Conservation (phyloP, 2,797 vertebrate species). For the Pseudopleuronectes americanus region DNA sequence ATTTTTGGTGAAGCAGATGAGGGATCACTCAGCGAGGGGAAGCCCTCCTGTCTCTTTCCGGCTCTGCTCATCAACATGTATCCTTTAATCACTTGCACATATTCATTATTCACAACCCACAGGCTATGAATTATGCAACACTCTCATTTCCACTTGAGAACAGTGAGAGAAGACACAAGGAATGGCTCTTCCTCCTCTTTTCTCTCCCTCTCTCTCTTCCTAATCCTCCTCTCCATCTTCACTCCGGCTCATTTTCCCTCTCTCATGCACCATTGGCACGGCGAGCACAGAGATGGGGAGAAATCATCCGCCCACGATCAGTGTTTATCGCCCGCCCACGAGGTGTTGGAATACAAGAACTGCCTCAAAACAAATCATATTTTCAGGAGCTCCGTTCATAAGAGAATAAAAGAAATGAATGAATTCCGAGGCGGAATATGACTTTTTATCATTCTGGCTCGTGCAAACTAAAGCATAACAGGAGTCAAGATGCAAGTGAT, state of each 20-base stretch:
- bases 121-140: slow-evolving; percentile 80
- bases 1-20: slow-evolving; percentile 46
- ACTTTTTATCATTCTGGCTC: background rate
- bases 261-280: slow-evolving; percentile 14
- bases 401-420: background rate
- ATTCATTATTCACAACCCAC: slow-evolving; percentile 81
- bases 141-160: slow-evolving; percentile 66
- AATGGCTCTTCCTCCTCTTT: slow-evolving; percentile 43
- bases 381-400: background rate
- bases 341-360: slow-evolving; percentile 12
- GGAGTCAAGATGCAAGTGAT: background rate
- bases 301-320: background rate
- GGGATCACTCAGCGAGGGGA: slow-evolving; percentile 66
- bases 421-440: background rate
- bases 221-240: slow-evolving; percentile 6
- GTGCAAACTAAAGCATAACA: background rate
- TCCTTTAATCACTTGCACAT: slow-evolving; percentile 77
- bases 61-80: slow-evolving; percentile 71
- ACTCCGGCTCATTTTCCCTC: slow-evolving; percentile 16
- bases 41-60: slow-evolving; percentile 46
- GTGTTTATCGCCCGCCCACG: background rate
- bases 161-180: slow-evolving; percentile 60
- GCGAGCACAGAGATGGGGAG: slow-evolving; percentile 24
- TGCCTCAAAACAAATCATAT: slow-evolving; percentile 9
- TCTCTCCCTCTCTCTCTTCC: slow-evolving; percentile 9